Percentiles rank a stretch among this genome's conserved stretches.
Evolutionary conservation across 2,888 invertebrate species (phyloP).

Genomic region (Tetragonula carbonaria): DNA sequence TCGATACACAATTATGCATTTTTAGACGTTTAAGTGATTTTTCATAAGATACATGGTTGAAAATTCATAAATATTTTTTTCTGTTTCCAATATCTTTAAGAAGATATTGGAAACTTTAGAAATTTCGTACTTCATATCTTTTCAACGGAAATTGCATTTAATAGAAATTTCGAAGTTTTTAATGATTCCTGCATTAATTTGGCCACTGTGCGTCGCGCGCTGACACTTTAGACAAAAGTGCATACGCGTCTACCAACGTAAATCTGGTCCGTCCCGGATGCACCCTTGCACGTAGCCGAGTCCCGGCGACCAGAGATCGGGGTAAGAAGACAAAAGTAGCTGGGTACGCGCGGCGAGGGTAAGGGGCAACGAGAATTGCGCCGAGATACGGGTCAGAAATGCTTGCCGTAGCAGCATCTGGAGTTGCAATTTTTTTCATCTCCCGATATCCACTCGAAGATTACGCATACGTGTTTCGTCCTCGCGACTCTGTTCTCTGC

Average conservation of each 20-base stretch:
- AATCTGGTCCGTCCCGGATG: conserved; percentile 62
- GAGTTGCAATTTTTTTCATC: conserved; percentile 82
- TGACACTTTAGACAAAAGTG: conserved; percentile 43
- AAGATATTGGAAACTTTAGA: too few species aligned
- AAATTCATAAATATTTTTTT: too few species aligned
- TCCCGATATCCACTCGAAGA: conserved; percentile 72
- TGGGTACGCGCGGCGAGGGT: conserved; percentile 6
- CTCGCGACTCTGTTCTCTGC: not conserved
- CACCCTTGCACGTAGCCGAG: conserved; percentile 65
- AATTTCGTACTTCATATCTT: too few species aligned
- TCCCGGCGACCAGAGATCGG: conserved; percentile 45
- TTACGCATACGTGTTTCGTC: conserved; percentile 17
- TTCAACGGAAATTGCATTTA: too few species aligned
- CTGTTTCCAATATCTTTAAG: too few species aligned
- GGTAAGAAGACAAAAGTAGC: conserved; percentile 61
- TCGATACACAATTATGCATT: too few species aligned
- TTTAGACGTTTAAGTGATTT: too few species aligned
- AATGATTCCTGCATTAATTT: too few species aligned
- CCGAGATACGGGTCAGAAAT: conserved; percentile 81
- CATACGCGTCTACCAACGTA: conserved; percentile 41
- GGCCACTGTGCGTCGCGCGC: not conserved
- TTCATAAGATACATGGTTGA: too few species aligned
- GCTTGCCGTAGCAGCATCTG: conserved; percentile 81
- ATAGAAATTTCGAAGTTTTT: too few species aligned
- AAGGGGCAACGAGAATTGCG: conserved; percentile 75